Evolutionary conservation across 1,140 invertebrate species (phyloP).

Genomic region (Pectinophora gossypiella): DNA sequence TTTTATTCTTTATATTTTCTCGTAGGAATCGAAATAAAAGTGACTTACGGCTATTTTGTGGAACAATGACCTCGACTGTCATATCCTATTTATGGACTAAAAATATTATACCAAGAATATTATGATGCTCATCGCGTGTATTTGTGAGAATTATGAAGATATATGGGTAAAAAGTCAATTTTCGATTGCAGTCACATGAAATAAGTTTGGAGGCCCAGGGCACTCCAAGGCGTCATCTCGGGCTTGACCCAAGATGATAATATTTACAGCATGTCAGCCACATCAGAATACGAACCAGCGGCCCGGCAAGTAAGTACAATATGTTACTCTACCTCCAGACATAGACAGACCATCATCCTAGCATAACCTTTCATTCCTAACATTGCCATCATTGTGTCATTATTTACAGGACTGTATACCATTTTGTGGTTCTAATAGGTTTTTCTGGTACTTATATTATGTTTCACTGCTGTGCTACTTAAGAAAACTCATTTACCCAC

Average conservation of each 20-base stretch:
- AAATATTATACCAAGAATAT: conserved; percentile 63
- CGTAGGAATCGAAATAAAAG: conserved; percentile 54
- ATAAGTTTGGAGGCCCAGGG: conserved; percentile 59
- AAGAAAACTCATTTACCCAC: too few species aligned
- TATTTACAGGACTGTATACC: too few species aligned
- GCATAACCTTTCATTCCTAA: not conserved
- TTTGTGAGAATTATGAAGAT: conserved; percentile 47
- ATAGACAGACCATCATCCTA: not conserved
- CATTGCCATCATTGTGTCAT: too few species aligned
- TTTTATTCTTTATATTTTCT: conserved; percentile 58
- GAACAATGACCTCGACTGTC: conserved; percentile 69
- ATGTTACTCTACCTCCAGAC: not conserved
- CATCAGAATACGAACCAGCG: conserved; percentile 71
- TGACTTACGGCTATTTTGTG: conserved; percentile 59
- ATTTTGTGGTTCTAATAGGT: too few species aligned
- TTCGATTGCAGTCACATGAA: conserved; percentile 70
- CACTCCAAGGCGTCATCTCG: conserved; percentile 62
- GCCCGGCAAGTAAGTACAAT: conserved; percentile 69
- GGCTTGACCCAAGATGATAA: conserved; percentile 72
- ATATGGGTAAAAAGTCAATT: conserved; percentile 61
- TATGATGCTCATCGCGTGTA: conserved; percentile 43
- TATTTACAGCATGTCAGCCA: conserved; percentile 72
- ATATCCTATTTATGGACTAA: conserved; percentile 60
- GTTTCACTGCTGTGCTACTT: too few species aligned
- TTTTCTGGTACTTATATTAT: too few species aligned